Evolutionary conservation across 2,113 vertebrate species (phyloP), one percentile per base, ranked within the genome.

Genomic region (Oceanodroma tethys): DNA sequence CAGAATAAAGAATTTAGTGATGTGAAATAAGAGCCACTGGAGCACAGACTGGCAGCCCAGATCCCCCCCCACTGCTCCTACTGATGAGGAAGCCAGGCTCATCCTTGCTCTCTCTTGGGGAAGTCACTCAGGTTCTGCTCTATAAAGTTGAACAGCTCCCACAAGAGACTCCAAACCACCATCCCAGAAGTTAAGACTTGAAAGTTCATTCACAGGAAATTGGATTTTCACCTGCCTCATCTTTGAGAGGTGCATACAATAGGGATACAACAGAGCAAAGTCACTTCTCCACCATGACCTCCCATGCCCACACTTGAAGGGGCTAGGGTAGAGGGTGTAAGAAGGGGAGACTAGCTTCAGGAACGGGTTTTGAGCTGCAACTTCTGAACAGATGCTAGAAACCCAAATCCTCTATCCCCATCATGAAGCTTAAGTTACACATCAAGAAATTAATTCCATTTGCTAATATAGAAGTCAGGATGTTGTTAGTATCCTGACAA

Each of bases 381-480:
- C 27, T 95, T 66, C 29, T 26, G 38, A 95, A 88, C 78, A 88
- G 34, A 93, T 80, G 66, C 75, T 94, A 29, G 68, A 94, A 93
- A 84, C 7, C 17, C 70, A 89, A 52, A 79, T 27, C 45, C 15
- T 84, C 53, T 40, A 34, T 48, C 48, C 43, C 40, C n/a, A 70
- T 32, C 71, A 36, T 11, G 8, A 30, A 83, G 72, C 11, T 92
- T 73, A 83, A 70, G 42, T 93, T 86, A 82, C 75, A 73, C 45
- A 73, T 48, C 14, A 83, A 92, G 58, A 95, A 93, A 90, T 92
- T 36, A 81, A 95, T 83, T 95, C 67, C 71, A 90, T 76, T 94
- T 81, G 71, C 91, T 36, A 86, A 92, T 58, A 76, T 1, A 80
- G 45, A 78, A 86, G 42, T 62, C 71, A 88, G 80, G 79, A 92